Percentiles rank a stretch among this genome's conserved stretches.
These are phyloP conservation scores for Bolinopsis microptera DNA, from an alignment of 37 sponge, comb jelly and placozoan genomes.

Conservation along the genomic window DNA sequence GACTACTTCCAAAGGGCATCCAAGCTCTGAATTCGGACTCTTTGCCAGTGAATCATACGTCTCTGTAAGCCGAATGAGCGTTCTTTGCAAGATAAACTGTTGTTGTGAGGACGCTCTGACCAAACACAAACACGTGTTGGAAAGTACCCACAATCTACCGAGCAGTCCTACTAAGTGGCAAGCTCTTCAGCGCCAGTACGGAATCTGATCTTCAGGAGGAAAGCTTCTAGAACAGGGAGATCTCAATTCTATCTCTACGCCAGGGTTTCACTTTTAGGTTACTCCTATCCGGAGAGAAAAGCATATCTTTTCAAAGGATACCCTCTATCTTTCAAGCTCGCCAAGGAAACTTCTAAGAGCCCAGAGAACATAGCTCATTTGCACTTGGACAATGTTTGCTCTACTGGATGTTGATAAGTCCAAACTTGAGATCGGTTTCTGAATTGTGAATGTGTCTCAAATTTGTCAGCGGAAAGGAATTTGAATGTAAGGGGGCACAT, in stretches of 20 bases:
- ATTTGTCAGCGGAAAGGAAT: too few relatives aligned
- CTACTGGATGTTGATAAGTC: not conserved
- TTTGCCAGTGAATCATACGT: conserved; percentile 9
- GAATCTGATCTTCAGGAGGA: not conserved
- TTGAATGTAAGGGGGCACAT: not conserved
- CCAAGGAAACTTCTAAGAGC: too few relatives aligned
- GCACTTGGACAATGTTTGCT: not conserved
- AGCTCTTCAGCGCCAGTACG: not conserved
- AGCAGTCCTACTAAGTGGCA: conserved; percentile 3
- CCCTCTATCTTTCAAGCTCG: not conserved
- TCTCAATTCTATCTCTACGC: conserved; percentile 15
- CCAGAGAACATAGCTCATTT: not conserved
- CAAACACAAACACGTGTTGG: not conserved
- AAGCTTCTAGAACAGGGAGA: not conserved
- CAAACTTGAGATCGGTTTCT: not conserved
- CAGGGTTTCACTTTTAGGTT: not conserved
- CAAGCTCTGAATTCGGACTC: not conserved
- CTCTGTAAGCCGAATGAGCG: conserved; percentile 13
- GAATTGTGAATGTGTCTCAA: too few relatives aligned
- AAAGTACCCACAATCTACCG: conserved; percentile 1
- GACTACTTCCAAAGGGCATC: conserved; percentile 32
- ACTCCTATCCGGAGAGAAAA: not conserved
- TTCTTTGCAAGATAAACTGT: not conserved
- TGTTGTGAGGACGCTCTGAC: conserved; percentile 10
- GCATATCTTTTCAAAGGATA: conserved; percentile 23